phyloP scores from a whole-genome alignment of 2,888 invertebrate species.

The Branchinecta sandiegonensis region DNA sequence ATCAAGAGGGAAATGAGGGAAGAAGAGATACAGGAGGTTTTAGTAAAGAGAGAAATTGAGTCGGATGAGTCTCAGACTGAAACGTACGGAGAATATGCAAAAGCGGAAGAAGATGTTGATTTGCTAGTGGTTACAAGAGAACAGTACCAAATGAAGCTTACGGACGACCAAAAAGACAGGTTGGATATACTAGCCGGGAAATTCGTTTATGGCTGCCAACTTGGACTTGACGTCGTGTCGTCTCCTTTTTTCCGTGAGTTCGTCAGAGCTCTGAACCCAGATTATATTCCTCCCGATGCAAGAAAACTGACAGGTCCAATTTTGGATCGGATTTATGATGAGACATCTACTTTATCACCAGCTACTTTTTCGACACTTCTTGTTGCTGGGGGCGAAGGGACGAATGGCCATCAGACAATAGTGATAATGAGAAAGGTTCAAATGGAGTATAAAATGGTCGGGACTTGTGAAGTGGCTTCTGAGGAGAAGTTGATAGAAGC shows the following conservation, averaged over 20 bases:
- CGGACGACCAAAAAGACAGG: constrained; percentile 1
- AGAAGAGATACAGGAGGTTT: no score
- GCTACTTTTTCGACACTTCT: not conserved
- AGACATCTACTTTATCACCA: not conserved
- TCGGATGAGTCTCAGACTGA: no score
- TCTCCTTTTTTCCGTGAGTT: constrained; percentile 7
- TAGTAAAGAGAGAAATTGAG: no score
- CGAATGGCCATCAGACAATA: not conserved
- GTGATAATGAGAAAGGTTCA: not conserved
- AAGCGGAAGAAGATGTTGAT: no score
- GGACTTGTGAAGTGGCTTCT: no score
- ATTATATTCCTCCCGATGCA: not conserved
- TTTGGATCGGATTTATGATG: not conserved
- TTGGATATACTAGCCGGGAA: not conserved
- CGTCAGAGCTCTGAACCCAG: not conserved
- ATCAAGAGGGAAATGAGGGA: no score
- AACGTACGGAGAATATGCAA: no score
- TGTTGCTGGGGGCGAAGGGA: not conserved
- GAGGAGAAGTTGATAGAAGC: not conserved
- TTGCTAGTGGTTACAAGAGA: no score
- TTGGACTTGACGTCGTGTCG: not conserved
- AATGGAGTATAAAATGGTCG: not conserved
- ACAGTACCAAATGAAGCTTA: not conserved
- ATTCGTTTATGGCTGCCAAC: not conserved
- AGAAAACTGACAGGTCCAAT: not conserved